Evolutionary conservation across 1,140 invertebrate genomes (phyloP).

Genomic region (Drosophila kurseongensis): DNA sequence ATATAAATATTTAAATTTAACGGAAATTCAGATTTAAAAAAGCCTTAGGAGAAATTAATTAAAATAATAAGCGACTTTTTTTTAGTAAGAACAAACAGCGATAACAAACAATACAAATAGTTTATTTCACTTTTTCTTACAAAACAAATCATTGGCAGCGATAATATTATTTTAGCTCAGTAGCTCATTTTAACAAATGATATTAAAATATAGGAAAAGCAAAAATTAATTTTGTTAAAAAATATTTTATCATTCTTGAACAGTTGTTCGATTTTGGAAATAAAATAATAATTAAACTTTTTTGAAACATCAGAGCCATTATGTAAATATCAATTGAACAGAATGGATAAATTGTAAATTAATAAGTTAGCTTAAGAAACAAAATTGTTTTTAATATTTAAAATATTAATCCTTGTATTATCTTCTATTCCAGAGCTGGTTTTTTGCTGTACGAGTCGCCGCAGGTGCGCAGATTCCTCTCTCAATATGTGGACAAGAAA

Average conservation of each 20-base stretch:
- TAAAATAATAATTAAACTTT: no score
- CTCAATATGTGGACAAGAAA: slow-evolving; percentile 70
- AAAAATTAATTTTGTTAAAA: no score
- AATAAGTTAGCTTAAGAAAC: no score
- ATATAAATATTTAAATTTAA: background rate
- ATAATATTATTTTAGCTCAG: background rate
- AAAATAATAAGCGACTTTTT: background rate
- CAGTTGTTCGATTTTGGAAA: no score
- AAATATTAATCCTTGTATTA: background rate
- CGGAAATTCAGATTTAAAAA: background rate
- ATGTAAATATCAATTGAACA: no score
- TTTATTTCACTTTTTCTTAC: background rate
- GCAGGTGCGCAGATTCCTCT: slow-evolving; percentile 61
- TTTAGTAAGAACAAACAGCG: no score
- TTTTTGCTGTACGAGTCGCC: slow-evolving; percentile 73
- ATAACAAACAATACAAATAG: slow-evolving; percentile 11
- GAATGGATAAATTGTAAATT: no score
- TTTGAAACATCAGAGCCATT: no score
- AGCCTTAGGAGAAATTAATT: background rate
- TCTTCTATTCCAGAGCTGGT: slow-evolving; percentile 66
- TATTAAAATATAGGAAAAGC: background rate
- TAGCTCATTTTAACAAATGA: background rate
- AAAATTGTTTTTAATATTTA: background rate
- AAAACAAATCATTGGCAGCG: slow-evolving; percentile 9
- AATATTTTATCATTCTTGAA: no score